A percentile compares a stretch with the other conserved stretches of the same genome.
Evolutionary conservation across 2,888 invertebrate species (phyloP).

Genomic region (Lasioglossum pauxillum): DNA sequence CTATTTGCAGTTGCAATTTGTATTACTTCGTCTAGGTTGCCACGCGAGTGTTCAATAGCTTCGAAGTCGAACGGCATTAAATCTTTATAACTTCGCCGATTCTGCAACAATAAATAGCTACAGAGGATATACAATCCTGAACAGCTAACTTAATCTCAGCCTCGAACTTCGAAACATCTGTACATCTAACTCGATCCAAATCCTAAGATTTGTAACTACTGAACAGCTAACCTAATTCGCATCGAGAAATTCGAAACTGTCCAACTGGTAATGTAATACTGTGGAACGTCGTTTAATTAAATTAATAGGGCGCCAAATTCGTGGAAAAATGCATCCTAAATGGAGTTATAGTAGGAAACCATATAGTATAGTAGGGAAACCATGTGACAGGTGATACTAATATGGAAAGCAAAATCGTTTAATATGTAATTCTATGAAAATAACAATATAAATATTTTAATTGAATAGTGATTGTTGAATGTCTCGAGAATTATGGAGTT

Average conservation of each 20-base stretch:
- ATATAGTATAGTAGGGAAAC: no score
- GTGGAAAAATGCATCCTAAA: neutral
- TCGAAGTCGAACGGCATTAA: neutral
- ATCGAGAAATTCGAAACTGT: neutral
- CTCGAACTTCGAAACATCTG: neutral
- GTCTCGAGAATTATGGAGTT: no score
- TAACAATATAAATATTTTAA: neutral
- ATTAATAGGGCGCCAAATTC: neutral
- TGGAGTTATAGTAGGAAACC: neutral
- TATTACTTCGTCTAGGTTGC: neutral
- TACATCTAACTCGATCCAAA: neutral
- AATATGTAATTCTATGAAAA: neutral
- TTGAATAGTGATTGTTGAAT: neutral
- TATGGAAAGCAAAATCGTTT: neutral
- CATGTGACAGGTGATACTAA: neutral
- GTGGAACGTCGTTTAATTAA: neutral
- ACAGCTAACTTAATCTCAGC: neutral
- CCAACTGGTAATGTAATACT: neutral
- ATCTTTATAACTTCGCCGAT: neutral
- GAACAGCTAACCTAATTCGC: neutral
- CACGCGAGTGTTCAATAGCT: neutral
- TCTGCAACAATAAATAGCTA: neutral
- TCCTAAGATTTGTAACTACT: neutral
- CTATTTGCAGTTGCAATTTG: neutral
- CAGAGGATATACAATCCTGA: neutral